Evolutionary conservation across 2,888 invertebrate species (phyloP).

Genomic region (Eutolmus rufibarbis): DNA sequence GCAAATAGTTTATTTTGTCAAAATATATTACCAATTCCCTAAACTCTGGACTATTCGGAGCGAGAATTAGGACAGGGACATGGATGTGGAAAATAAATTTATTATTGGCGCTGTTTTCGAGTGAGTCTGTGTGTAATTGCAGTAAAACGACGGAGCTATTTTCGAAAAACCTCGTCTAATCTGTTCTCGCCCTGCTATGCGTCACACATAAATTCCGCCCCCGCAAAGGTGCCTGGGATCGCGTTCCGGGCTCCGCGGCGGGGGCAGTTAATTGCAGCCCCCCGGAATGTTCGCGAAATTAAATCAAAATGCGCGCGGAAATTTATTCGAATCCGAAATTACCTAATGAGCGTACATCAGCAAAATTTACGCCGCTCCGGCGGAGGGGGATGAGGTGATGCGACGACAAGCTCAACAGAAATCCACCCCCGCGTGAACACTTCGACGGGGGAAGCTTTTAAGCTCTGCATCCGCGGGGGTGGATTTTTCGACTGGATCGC

Average conservation of each 20-base stretch:
- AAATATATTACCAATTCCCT: background rate
- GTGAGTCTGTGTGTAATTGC: background rate
- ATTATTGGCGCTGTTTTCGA: background rate
- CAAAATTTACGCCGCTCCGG: slow-evolving; percentile 29
- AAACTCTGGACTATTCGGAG: background rate
- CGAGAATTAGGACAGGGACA: background rate
- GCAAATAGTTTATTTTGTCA: background rate
- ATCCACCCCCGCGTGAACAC: background rate
- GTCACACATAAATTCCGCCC: background rate
- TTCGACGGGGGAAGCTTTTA: background rate
- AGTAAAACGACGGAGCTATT: background rate
- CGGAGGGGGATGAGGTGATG: background rate
- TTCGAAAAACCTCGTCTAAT: background rate
- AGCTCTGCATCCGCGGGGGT: background rate
- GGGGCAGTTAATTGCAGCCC: slow-evolving; percentile 11
- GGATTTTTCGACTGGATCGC: slow-evolving; percentile 1
- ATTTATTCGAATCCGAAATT: slow-evolving; percentile 49
- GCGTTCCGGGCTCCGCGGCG: background rate
- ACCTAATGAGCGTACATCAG: slow-evolving; percentile 48
- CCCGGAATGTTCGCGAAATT: slow-evolving; percentile 41
- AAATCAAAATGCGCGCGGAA: slow-evolving; percentile 46
- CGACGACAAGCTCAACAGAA: background rate
- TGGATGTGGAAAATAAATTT: background rate
- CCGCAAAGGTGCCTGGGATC: background rate
- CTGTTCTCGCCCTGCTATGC: background rate